Evolutionary conservation across 2,797 vertebrate species (phyloP).

Genomic region (Coreius guichenoti): DNA sequence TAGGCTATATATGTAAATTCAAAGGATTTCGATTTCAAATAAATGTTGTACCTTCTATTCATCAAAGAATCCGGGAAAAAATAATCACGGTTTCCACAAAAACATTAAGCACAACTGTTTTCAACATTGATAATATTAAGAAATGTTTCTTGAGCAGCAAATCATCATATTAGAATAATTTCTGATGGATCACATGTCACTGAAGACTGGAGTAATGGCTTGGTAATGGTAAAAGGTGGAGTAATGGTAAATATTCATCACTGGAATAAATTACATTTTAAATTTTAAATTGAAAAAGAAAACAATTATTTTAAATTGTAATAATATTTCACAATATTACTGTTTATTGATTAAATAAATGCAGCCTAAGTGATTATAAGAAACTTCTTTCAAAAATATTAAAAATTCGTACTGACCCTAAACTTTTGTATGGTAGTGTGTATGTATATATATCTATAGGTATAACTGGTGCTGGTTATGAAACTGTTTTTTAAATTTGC

Average conservation of each 20-base stretch:
- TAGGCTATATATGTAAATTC: no score
- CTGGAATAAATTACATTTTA: background rate
- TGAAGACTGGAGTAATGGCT: background rate
- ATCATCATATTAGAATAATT: no score
- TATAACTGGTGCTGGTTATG: slow-evolving; percentile 53
- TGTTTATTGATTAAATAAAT: background rate
- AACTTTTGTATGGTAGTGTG: background rate
- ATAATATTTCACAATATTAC: background rate
- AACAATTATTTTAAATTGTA: background rate
- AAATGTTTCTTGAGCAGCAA: no score
- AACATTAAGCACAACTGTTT: no score
- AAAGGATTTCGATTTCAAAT: no score
- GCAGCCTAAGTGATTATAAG: background rate
- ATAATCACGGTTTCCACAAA: no score
- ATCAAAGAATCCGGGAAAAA: no score
- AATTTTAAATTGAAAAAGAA: background rate
- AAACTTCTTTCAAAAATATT: background rate
- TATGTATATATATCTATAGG: background rate
- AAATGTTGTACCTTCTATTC: no score
- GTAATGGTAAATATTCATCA: background rate
- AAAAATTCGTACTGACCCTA: background rate
- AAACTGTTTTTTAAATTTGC: slow-evolving; percentile 64
- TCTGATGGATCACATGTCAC: no score
- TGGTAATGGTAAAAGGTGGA: background rate
- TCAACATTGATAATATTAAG: no score